A percentile compares a stretch with the other conserved stretches of the same genome.
phyloP scores from a whole-genome alignment of 2,797 vertebrate genomes.

The Simalia tracyae region DNA sequence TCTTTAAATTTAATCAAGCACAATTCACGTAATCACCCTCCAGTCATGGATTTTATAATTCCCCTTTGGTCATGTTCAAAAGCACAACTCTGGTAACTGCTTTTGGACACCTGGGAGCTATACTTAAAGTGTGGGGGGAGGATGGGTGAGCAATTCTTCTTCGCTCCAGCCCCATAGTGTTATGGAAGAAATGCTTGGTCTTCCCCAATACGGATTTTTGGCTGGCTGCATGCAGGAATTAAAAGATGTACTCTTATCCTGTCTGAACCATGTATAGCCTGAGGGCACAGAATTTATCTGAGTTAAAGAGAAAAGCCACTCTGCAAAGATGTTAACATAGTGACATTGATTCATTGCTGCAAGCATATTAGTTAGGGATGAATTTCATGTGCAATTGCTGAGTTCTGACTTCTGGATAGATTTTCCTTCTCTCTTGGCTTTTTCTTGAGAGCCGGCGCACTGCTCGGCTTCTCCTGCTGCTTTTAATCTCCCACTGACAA shows the following conservation, averaged over 20 bases:
- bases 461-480: conserved; percentile 13
- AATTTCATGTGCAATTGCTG: neutral
- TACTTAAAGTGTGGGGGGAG: neutral
- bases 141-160: neutral
- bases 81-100: neutral
- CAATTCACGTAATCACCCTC: neutral
- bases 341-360: conserved; percentile 1
- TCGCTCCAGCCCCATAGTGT: neutral
- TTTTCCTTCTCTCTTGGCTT: conserved; percentile 19
- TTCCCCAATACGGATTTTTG: neutral
- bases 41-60: neutral
- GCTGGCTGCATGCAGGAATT: neutral
- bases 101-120: neutral
- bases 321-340: conserved; percentile 12
- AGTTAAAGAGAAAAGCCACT: conserved; percentile 19
- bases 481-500: conserved; percentile 28
- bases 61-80: neutral
- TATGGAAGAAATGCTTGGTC: neutral
- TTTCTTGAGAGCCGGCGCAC: neutral
- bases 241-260: neutral
- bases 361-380: conserved; percentile 13
- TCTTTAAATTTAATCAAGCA: neutral
- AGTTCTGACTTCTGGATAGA: neutral
- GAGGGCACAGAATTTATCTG: conserved; percentile 4
- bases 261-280: neutral